phyloP scores from a whole-genome alignment of 2,888 invertebrate species.

The Lasioglossum calceatum region DNA sequence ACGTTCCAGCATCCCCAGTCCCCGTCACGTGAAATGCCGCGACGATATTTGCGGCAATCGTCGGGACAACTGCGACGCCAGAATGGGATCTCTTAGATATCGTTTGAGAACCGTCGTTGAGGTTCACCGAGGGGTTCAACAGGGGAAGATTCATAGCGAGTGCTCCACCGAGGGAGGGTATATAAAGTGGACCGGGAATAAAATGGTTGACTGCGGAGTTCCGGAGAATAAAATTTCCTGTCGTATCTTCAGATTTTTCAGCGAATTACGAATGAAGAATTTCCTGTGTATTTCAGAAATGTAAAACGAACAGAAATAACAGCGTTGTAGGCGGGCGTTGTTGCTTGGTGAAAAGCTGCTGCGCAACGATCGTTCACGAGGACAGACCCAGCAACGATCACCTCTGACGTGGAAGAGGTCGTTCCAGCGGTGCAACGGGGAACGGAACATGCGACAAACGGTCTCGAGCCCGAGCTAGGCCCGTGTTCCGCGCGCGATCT shows the following conservation, averaged over 20 bases:
- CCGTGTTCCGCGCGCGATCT: constrained; percentile 54
- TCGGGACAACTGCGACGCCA: constrained; percentile 34
- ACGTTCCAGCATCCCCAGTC: constrained; percentile 30
- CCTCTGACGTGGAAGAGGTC: constrained; percentile 32
- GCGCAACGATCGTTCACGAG: background rate
- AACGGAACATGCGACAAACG: constrained; percentile 73
- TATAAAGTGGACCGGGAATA: background rate
- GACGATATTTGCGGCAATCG: constrained; percentile 47
- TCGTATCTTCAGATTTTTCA: background rate
- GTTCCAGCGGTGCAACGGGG: constrained; percentile 48
- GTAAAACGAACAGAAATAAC: background rate
- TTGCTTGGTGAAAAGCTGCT: background rate
- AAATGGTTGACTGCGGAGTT: background rate
- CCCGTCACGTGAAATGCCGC: constrained; percentile 29
- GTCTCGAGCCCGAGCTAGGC: constrained; percentile 39
- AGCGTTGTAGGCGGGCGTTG: background rate
- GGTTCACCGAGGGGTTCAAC: constrained; percentile 12
- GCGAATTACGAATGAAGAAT: background rate
- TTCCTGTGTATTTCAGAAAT: background rate
- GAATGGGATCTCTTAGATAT: background rate
- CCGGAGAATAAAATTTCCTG: background rate
- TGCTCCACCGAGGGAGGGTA: background rate
- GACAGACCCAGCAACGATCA: background rate
- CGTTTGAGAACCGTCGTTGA: constrained; percentile 53
- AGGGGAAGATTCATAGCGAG: background rate